Evolutionary conservation across 1,140 invertebrate genomes (phyloP).

Genomic region (Drosophila kepulauana): DNA sequence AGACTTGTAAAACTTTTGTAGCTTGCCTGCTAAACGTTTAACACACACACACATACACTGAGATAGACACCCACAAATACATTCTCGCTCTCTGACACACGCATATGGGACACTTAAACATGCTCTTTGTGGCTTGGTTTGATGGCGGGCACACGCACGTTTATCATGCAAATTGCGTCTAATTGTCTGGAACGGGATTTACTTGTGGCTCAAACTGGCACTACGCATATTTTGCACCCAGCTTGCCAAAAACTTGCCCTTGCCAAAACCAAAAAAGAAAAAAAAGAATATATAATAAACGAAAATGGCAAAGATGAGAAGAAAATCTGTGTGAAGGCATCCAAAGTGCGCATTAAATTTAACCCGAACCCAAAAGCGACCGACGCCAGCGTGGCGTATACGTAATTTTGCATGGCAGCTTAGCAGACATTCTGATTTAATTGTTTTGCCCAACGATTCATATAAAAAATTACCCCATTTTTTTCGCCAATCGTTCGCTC

Average conservation of each 20-base stretch:
- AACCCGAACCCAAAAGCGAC: not conserved
- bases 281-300: constrained; percentile 1
- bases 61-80: constrained; percentile 21
- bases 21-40: constrained; percentile 41
- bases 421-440: constrained; percentile 77
- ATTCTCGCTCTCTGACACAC: constrained; percentile 14
- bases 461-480: constrained; percentile 52
- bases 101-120: constrained; percentile 74
- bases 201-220: constrained; percentile 52
- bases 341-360: constrained; percentile 48
- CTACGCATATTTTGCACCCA: constrained; percentile 56
- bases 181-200: constrained; percentile 82
- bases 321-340: constrained; percentile 55
- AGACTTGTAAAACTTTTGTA: constrained; percentile 72
- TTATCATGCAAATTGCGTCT: constrained; percentile 81
- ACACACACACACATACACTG: constrained; percentile 28
- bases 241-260: constrained; percentile 22
- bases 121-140: constrained; percentile 78
- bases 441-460: constrained; percentile 62
- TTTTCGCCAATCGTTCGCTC: constrained; percentile 1
- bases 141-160: constrained; percentile 62
- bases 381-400: constrained; percentile 46
- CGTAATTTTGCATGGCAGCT: constrained; percentile 57
- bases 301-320: constrained; percentile 1
- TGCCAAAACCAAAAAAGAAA: constrained; percentile 44